These are phyloP conservation scores for Hydropsyche betteni DNA, from an alignment of 2,888 invertebrate species.

Conservation along the genomic window DNA sequence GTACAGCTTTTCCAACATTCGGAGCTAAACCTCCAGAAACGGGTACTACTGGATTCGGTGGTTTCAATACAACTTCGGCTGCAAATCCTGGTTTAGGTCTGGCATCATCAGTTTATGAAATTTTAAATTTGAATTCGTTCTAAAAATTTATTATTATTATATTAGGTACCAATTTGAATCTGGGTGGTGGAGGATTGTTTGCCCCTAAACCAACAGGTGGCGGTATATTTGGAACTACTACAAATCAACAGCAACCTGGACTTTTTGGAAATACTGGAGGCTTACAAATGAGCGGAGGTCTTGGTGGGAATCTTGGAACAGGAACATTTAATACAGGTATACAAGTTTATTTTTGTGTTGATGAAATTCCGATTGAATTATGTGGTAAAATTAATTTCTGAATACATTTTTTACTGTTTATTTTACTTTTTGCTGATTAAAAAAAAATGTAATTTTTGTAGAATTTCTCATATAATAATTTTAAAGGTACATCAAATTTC, in stretches of 20 bases:
- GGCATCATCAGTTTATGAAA: neutral
- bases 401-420: too few relatives aligned
- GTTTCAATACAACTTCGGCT: constrained; percentile 63
- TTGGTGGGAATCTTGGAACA: constrained; percentile 56
- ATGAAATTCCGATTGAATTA: too few relatives aligned
- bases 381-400: too few relatives aligned
- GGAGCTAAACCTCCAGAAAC: constrained; percentile 59
- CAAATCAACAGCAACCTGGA: constrained; percentile 59
- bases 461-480: constrained; percentile 52
- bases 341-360: too few relatives aligned
- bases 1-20: constrained; percentile 55
- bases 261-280: constrained; percentile 66
- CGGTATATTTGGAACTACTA: constrained; percentile 63
- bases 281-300: constrained; percentile 57
- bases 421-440: too few relatives aligned
- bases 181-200: constrained; percentile 55
- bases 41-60: constrained; percentile 66
- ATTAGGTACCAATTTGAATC: constrained; percentile 60
- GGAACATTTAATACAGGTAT: constrained; percentile 20
- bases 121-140: neutral
- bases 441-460: too few relatives aligned
- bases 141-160: constrained; percentile 33
- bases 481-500: constrained; percentile 55
- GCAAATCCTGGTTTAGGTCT: constrained; percentile 60
- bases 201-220: constrained; percentile 58